phyloP scores from a whole-genome alignment of 2,888 invertebrate species.

The Alcis repandata region DNA sequence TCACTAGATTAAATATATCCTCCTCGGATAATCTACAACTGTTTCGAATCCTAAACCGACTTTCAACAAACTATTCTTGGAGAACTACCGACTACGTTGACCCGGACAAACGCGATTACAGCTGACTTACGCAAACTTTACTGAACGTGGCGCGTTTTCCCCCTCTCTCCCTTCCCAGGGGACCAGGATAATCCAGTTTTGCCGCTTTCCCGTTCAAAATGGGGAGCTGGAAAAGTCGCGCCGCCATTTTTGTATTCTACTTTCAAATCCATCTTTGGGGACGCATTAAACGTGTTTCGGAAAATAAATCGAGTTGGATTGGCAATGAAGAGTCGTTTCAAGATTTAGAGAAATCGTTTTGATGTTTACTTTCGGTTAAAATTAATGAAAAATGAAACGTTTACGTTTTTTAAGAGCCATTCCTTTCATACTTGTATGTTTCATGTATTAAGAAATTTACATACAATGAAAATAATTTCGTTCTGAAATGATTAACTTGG shows the following conservation, averaged over 20 bases:
- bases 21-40: neutral
- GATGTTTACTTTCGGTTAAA: neutral
- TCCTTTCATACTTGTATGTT: neutral
- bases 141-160: slow-evolving; percentile 50
- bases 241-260: slow-evolving; percentile 40
- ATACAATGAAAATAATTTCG: no score
- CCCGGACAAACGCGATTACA: slow-evolving; percentile 72
- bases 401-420: neutral
- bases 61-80: slow-evolving; percentile 17
- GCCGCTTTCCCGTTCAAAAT: slow-evolving; percentile 67
- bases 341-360: neutral
- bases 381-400: neutral
- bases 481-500: no score
- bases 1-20: neutral
- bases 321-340: slow-evolving; percentile 31
- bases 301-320: slow-evolving; percentile 51
- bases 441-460: neutral
- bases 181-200: slow-evolving; percentile 77
- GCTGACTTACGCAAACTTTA: slow-evolving; percentile 66
- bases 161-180: slow-evolving; percentile 51
- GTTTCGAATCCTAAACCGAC: slow-evolving; percentile 1
- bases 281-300: slow-evolving; percentile 41
- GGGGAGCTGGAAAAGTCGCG: slow-evolving; percentile 59
- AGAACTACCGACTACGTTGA: slow-evolving; percentile 48
- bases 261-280: slow-evolving; percentile 46